These are phyloP conservation scores for Chelonus formosanus DNA, from an alignment of 2,888 invertebrate species.

Conservation along the genomic window DNA sequence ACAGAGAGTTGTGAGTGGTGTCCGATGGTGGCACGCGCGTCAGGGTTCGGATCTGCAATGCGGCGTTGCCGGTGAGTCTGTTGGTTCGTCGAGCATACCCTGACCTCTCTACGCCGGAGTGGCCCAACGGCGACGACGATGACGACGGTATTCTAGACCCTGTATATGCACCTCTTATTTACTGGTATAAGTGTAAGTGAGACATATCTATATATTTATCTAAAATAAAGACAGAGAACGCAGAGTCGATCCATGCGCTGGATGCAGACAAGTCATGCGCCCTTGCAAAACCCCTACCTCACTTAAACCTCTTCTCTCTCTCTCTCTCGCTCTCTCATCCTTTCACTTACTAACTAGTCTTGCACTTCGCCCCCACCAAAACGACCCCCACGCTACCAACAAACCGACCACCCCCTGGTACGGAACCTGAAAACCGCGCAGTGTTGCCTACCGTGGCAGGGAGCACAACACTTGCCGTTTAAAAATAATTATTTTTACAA, in stretches of 20 bases:
- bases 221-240: conserved; percentile 21
- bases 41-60: conserved; percentile 63
- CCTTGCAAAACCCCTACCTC: conserved; percentile 44
- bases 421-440: conserved; percentile 47
- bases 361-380: conserved; percentile 3
- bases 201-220: not conserved
- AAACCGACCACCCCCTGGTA: conserved; percentile 38
- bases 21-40: conserved; percentile 45
- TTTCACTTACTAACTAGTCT: conserved; percentile 15
- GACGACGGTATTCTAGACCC: not conserved
- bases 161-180: not conserved
- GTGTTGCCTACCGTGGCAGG: conserved; percentile 57
- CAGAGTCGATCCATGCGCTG: conserved; percentile 60
- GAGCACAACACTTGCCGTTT: conserved; percentile 58
- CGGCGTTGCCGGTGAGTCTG: conserved; percentile 60
- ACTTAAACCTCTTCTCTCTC: conserved; percentile 11
- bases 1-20: conserved; percentile 32
- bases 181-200: not conserved
- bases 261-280: conserved; percentile 58
- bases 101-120: conserved; percentile 1
- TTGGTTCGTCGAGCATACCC: conserved; percentile 45
- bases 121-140: conserved; percentile 3
- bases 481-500: conserved; percentile 36
- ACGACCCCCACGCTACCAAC: conserved; percentile 10
- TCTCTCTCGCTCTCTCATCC: conserved; percentile 8